phyloP scores from a whole-genome alignment of 2,113 vertebrate genomes.

The Rhinolophus ferrumequinum region DNA sequence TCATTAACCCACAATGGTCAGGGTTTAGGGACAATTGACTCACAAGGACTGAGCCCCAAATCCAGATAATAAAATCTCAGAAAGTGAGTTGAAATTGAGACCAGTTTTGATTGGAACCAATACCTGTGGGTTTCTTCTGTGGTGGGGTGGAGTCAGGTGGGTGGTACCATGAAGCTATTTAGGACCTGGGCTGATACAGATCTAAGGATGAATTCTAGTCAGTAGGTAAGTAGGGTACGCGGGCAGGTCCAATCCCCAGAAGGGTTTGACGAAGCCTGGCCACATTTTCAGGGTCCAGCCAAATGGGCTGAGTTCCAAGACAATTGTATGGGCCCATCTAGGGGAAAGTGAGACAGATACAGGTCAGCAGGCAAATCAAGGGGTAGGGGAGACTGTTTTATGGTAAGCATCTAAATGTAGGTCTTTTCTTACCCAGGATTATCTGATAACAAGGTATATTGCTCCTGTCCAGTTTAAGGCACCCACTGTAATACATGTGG shows the following conservation, averaged over 20 bases:
- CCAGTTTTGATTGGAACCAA: not conserved
- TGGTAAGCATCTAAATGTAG: not conserved
- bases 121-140: not conserved
- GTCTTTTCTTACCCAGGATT: not conserved
- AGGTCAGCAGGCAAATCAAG: not conserved
- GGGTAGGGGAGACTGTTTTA: not conserved
- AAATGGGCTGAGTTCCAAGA: not conserved
- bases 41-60: not conserved
- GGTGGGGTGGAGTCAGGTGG: not conserved
- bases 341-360: not conserved
- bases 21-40: not conserved
- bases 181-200: not conserved
- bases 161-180: not conserved
- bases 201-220: conserved; percentile 36
- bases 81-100: conserved; percentile 58
- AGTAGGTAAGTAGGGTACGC: not conserved
- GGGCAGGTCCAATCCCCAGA: not conserved
- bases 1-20: not conserved
- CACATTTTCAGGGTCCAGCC: not conserved
- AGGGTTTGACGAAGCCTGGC: not conserved
- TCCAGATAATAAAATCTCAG: conserved; percentile 21
- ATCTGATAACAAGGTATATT: not conserved
- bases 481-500: not conserved
- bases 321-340: not conserved
- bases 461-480: not conserved